Evolutionary conservation across 2,888 invertebrate species (phyloP), one percentile per base, ranked within the genome.

Genomic region (Xestia ashworthii): DNA sequence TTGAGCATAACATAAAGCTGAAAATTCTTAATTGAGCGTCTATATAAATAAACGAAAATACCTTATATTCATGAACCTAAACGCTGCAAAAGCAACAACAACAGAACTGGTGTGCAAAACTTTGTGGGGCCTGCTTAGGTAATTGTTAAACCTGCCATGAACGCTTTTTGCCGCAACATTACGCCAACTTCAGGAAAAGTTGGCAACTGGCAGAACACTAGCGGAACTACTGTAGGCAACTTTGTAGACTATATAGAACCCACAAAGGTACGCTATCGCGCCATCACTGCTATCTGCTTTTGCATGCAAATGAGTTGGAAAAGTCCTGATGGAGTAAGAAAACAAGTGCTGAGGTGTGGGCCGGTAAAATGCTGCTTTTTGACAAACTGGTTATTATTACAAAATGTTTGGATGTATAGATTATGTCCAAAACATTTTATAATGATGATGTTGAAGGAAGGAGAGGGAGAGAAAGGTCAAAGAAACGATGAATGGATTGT

Each of bases 231-330:
- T n/a, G 82, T 85, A 88, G 89, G 74, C 88, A 93, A 94, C 94
- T 94, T 94, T 93, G 90, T 95, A 96, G 96, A 96, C 96, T 95
- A 93, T 92, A 93, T 94, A 92, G 93, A 92, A 93, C 93, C 94
- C 95, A 96, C 96, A 96, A 96, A 96, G 96, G 96, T 95, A 94
- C 93, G 91, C 78, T 95, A 95, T 95, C 95, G 94, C 91, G 89
- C 91, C 95, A 96, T 96, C 96, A 93, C 90, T 93, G 92, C 94
- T 96, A 96, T 96, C 96, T 96, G 96, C 96, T 96, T 95, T 96
- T 94, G 94, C 94, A 96, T 96, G 95, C 95, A 96, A 96, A 96
- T 96, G 96, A 96, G 96, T 96, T 95, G 94, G 95, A 96, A 96
- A 96, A 96, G 95, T 96, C 91, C 92, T 93, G 94, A 88, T 91